Evolutionary conservation across 2,797 vertebrate species (phyloP), one percentile per base, ranked within the genome.

Genomic region (Numenius phaeopus): DNA sequence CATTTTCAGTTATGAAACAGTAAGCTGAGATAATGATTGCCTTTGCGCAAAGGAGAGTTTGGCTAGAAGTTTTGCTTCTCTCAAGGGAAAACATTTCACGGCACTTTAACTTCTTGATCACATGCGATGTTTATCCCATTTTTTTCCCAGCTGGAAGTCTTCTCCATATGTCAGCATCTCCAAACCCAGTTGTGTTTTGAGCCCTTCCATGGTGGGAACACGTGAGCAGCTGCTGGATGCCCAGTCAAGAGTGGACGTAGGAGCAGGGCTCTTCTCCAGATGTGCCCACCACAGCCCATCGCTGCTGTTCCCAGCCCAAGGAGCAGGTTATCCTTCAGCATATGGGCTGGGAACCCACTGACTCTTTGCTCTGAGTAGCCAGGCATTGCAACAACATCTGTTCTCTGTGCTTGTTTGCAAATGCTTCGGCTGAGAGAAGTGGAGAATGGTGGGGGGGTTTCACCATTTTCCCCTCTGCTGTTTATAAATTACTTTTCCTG

Each of bases 181-280:
- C 49, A 22, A 57, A 46, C 12, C 37, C 54, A 13, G 26, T 17
- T 44, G 75, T 0, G 0, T 32, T n/a, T 20, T 23, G 22, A 17
- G 16, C 30, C 8, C 11, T 47, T 17, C 10, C 5, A 0, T 4
- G 34, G 42, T n/a, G 61, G 50, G 34, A 42, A 32, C 4, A 2
- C 3, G 16, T 1, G 4, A 30, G 29, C 32, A 65, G 52, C 61
- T 5, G 58, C 30, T n/a, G 89, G 62, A n/a, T 34, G 55, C 20
- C 32, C 55, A 22, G 59, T 42, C n/a, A 23, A 46, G 7, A 1
- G n/a, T 12, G 32, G 34, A 8, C 0, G 2, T 11, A 5, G 73
- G 57, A 55, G 10, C 0, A 1, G 39, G 39, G 57, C 57, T 14
- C 27, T 29, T 29, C 37, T 80, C 37, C 58, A 46, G 42, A 32